Evolutionary conservation across 2,113 vertebrate genomes (phyloP).

Genomic region (Mola mola): DNA sequence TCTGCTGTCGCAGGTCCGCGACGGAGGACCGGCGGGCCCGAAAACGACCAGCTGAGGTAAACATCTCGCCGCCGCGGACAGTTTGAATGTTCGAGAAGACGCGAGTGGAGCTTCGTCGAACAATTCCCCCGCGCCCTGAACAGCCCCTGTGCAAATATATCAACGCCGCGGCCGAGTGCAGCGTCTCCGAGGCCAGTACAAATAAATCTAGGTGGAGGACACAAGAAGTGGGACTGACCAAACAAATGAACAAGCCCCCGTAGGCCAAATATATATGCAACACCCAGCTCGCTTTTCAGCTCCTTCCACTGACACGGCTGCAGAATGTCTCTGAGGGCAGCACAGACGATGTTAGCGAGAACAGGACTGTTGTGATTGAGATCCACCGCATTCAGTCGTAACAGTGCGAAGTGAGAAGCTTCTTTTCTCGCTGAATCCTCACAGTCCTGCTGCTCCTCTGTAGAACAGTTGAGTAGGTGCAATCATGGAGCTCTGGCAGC

Average conservation of each 20-base stretch:
- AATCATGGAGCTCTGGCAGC: no score
- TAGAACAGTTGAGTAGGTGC: no score
- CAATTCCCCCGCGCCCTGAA: constrained; percentile 47
- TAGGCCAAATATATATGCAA: constrained; percentile 73
- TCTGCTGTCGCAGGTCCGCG: constrained; percentile 14
- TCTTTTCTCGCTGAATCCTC: not conserved
- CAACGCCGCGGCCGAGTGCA: constrained; percentile 50
- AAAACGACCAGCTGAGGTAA: constrained; percentile 69
- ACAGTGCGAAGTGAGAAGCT: not conserved
- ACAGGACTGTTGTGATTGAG: not conserved
- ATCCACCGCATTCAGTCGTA: constrained; percentile 6
- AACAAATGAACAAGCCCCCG: constrained; percentile 71
- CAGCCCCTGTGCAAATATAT: constrained; percentile 66
- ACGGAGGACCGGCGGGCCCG: constrained; percentile 9
- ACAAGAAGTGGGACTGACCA: constrained; percentile 62
- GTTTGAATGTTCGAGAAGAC: constrained; percentile 61
- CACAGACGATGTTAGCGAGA: constrained; percentile 12
- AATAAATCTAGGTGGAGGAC: constrained; percentile 66
- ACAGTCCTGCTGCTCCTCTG: not conserved
- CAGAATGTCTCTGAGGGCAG: constrained; percentile 41
- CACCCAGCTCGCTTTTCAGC: constrained; percentile 60
- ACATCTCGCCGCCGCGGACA: constrained; percentile 49
- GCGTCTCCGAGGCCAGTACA: constrained; percentile 56
- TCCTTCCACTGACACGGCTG: constrained; percentile 49
- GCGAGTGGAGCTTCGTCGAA: constrained; percentile 59